Evolutionary conservation across 1,140 invertebrate species (phyloP), one percentile per base, ranked within the genome.

Genomic region (Caenorhabditis brenneri): DNA sequence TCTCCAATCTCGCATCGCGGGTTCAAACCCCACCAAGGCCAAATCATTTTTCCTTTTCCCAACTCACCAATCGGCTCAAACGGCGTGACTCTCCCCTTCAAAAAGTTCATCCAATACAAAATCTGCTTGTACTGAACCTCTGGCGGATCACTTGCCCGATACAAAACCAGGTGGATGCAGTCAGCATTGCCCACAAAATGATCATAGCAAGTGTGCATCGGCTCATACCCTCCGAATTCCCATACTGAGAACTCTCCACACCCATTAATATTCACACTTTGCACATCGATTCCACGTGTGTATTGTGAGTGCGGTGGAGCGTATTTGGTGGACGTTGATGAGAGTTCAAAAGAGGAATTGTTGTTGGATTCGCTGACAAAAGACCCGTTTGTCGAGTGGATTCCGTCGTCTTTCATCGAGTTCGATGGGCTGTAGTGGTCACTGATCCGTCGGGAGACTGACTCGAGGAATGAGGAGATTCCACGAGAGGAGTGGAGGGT

Each of bases 211-310:
- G 94, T 93, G 90, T 94, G 93, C 91, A 95, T 96, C 27, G 93
- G 94, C 89, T 95, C 94, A 88, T 95, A 94, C 1, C 95, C 95
- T 31, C 94, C 95, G 89, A 95, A 95, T 89, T 95, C 95, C 94
- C 95, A 95, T 42, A 95, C 92, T 46, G 93, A 94, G 29, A 94
- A 90, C 82, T 95, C 94, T 36, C 94, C 94, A 42, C 93, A 90
- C 91, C 92, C 94, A 93, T 88, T 29, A 36, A 93, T 89, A 84
- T 87, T 91, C 82, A 93, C 92, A 90, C 93, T 93, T 88, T 94
- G 93, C 27, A 94, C 92, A 88, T 94, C 93, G 83, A 95, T 93
- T 55, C 94, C 94, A 88, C 93, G 93, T 0, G 94, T 94, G 83
- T 94, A 94, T 60, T 92, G 92, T 86, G 94, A 93, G 89, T 93